Evolutionary conservation across 1,140 invertebrate species (phyloP), one percentile per base, ranked within the genome.

Genomic region (Brachionus sp.): DNA sequence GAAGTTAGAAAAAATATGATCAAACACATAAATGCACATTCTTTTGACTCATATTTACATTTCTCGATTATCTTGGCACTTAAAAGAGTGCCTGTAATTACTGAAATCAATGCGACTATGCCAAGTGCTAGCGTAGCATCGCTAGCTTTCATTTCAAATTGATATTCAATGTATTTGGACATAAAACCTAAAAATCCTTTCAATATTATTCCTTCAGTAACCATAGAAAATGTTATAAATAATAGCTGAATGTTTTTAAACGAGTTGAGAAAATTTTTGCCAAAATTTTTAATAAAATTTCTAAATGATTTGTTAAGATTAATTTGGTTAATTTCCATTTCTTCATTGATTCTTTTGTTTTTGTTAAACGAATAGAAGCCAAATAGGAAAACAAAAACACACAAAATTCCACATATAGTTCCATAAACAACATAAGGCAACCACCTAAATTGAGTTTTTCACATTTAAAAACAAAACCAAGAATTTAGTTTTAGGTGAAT

Each of bases 171-270:
- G 37, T 77, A 77, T 33, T 77, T 77, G 10, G 73, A 13, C 42
- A 77, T 77, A 33, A 50, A 77, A 33, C 42, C 42, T 33, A 77
- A 6, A 77, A 77, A 77, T 29, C 73, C 73, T 77, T 77, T 77
- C 3, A 50, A 19, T 13, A 73, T 73, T 6, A 73, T 16, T 16
- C 68, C 68, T 39, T 73, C 68, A 12, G 68, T 73, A 19, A 29
- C 44, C 37, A 53, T 77, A 7, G 70, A 44, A 46, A 50, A 53
- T 33, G 6, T 29, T 5, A 77, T 33, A 0, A 53, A 29, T 10
- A 77, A n/a, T 2, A 73, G 37, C 42, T 73, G 33, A 39, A 73
- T 16, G 19, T 73, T 73, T 73, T 73, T 73, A 3, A 73, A 44
- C 10, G 37, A 6, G 16, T 73, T 5, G 6, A 73, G 19, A 2